Evolutionary conservation across 2,888 invertebrate genomes (phyloP).

Genomic region (Priocnemis perturbator): DNA sequence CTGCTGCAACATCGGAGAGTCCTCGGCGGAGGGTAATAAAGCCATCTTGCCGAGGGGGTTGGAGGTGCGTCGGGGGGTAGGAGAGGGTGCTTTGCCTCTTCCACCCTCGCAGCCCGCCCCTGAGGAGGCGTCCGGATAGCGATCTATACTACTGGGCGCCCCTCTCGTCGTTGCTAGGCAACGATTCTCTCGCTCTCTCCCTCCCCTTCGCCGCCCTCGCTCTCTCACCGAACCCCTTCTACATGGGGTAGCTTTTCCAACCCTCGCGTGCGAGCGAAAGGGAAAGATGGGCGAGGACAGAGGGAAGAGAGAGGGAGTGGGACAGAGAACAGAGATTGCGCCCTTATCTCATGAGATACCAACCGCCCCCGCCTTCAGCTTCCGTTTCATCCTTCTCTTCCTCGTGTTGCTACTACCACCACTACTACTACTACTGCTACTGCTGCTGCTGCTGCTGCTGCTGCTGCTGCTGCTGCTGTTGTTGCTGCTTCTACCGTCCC

Average conservation of each 20-base stretch:
- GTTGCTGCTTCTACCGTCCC: constrained; percentile 4
- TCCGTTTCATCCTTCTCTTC: constrained; percentile 35
- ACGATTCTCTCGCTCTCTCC: constrained; percentile 37
- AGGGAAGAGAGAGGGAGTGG: constrained; percentile 29
- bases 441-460: not conserved
- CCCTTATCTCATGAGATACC: constrained; percentile 68
- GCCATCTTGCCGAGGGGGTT: constrained; percentile 72
- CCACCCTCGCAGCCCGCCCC: constrained; percentile 58
- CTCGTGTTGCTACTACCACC: constrained; percentile 2
- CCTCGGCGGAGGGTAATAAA: constrained; percentile 71
- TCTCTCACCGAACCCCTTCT: constrained; percentile 15
- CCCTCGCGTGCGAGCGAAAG: constrained; percentile 42
- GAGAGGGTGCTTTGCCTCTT: constrained; percentile 39
- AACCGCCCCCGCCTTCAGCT: constrained; percentile 45
- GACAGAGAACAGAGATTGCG: constrained; percentile 61
- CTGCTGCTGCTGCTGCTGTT: constrained; percentile 22
- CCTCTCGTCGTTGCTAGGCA: constrained; percentile 68
- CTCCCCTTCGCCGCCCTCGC: constrained; percentile 13
- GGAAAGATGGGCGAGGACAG: constrained; percentile 37
- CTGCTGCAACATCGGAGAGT: constrained; percentile 64
- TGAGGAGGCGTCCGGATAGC: constrained; percentile 62
- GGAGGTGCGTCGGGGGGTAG: constrained; percentile 12
- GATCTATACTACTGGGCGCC: constrained; percentile 64
- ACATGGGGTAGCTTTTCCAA: constrained; percentile 24
- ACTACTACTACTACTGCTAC: too few species aligned